A percentile compares a stretch with the other conserved stretches of the same genome.
These are phyloP conservation scores for Metellina segmentata DNA, from an alignment of 2,888 invertebrate species.

Conservation along the genomic window DNA sequence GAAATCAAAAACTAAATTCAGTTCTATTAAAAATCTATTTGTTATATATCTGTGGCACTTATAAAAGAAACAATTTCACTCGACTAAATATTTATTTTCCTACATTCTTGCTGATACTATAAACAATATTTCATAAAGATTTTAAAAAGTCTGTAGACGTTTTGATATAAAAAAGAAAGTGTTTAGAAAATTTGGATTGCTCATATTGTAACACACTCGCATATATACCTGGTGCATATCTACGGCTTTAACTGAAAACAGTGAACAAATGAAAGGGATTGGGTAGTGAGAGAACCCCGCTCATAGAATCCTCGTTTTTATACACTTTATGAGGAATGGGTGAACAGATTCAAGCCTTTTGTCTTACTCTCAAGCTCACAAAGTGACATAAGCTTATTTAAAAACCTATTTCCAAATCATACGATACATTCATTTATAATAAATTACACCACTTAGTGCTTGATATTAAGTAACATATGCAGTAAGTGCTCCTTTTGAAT, in stretches of 20 bases:
- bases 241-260: slow-evolving; percentile 32
- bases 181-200: slow-evolving; percentile 61
- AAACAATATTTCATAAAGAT: slow-evolving; percentile 62
- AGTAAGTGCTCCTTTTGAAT: too few species aligned
- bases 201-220: slow-evolving; percentile 35
- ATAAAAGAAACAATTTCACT: slow-evolving; percentile 58
- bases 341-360: neutral
- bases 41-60: slow-evolving; percentile 44
- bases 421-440: too few species aligned
- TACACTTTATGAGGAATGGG: slow-evolving; percentile 1
- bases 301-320: slow-evolving; percentile 62
- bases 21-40: neutral
- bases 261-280: slow-evolving; percentile 62
- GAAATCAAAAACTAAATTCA: neutral
- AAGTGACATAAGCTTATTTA: too few species aligned
- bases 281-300: slow-evolving; percentile 37
- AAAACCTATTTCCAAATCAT: too few species aligned
- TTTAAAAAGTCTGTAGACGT: slow-evolving; percentile 55
- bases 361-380: too few species aligned
- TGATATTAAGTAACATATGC: too few species aligned
- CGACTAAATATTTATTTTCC: slow-evolving; percentile 66
- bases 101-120: slow-evolving; percentile 41
- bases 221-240: slow-evolving; percentile 64
- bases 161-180: slow-evolving; percentile 54
- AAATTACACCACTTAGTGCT: too few species aligned